These are phyloP conservation scores for Drosophila fungiperda DNA, from an alignment of 2,888 invertebrate species.

Conservation along the genomic window DNA sequence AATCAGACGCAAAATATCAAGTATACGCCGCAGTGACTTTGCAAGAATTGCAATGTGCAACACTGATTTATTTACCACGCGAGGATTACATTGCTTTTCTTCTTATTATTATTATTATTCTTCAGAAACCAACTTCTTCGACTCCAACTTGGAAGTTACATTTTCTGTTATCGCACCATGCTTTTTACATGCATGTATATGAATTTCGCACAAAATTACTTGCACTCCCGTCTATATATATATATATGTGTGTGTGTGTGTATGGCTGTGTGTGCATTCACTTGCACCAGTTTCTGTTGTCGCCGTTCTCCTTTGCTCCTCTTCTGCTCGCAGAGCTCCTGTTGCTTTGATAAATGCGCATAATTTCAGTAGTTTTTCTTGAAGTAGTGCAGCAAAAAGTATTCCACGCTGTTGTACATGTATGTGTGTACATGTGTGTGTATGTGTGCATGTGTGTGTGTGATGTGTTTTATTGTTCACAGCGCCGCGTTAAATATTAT, in stretches of 20 bases:
- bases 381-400: constrained; percentile 47
- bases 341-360: constrained; percentile 77
- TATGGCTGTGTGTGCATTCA: constrained; percentile 49
- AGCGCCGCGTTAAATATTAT: constrained; percentile 76
- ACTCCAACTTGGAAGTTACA: constrained; percentile 18
- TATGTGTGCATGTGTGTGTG: constrained; percentile 19
- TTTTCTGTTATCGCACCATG: constrained; percentile 25
- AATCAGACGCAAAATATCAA: constrained; percentile 46
- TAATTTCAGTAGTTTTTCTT: constrained; percentile 78
- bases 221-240: constrained; percentile 48
- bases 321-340: constrained; percentile 13
- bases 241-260: constrained; percentile 48
- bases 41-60: constrained; percentile 40
- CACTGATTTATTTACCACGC: constrained; percentile 68
- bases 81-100: constrained; percentile 32
- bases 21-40: constrained; percentile 48
- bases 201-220: constrained; percentile 75
- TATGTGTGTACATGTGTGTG: constrained; percentile 7
- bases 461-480: constrained; percentile 75
- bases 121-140: constrained; percentile 22
- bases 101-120: constrained; percentile 34
- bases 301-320: constrained; percentile 20
- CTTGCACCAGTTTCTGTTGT: constrained; percentile 49
- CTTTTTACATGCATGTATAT: constrained; percentile 19
- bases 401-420: constrained; percentile 6